Evolutionary conservation across 2,888 invertebrate genomes (phyloP), one percentile per base, ranked within the genome.

Genomic region (Sinelater perroti): DNA sequence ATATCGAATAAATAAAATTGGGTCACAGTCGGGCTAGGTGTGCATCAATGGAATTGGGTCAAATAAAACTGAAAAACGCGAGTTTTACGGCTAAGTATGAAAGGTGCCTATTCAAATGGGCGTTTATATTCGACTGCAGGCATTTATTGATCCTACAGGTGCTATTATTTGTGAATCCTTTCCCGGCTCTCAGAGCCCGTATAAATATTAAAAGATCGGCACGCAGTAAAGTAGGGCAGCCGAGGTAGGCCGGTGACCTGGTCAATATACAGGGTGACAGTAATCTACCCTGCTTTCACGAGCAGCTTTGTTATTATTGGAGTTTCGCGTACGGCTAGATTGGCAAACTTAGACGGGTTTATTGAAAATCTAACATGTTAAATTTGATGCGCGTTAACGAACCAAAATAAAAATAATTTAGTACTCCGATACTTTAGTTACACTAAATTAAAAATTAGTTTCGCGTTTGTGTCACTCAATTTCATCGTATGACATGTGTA

Each of bases 161-260:
- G 54, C 62, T 49, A 57, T 62, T 60, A 62, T 62, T 62, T 58
- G 58, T 60, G 60, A 63, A 63, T 63, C 63, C 52, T 57, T 61
- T 45, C 56, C 54, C 51, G 51, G 55, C 51, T 56, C 56, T 56
- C 52, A 33, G 45, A 59, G 52, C 38, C 33, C 51, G 52, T 56
- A 56, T 56, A 60, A 60, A 60, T 56, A 56, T 60, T 60, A 59
- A 59, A 64, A 50, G 60, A 40, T 56, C 61, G 54, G 54, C 50
- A 44, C 51, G 44, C 44, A 40, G 47, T 24, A 61, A 69, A 68
- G 63, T 69, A 63, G 69, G 69, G 46, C 69, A 68, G 56, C 60
- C 61, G 62, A 66, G 64, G 61, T 64, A 65, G 68, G 71, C 62
- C 70, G 68, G 65, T 69, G 69, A 71, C 71, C 69, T 62, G 62